Base-by-base conservation (phyloP, 64 coral and sea anemone species). In the Stylophora pistillata region DNA sequence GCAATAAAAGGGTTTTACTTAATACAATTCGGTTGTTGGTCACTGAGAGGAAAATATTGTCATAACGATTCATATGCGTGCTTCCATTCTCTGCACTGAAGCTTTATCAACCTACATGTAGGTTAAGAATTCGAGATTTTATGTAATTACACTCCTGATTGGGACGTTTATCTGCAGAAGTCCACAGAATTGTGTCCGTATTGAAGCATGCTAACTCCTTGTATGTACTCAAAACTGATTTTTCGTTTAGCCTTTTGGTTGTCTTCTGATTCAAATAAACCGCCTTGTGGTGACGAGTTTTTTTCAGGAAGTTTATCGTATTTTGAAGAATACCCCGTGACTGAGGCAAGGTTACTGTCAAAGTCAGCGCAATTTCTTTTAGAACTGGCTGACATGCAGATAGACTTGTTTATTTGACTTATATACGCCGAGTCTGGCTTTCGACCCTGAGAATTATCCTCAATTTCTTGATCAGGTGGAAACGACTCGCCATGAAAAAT, bases 201-300 rank as follows among this genome's bases (percentile, higher is more conserved):
- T 25, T 68, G 64, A 23, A 84, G 34, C 80, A 53, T 84, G 27
- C 80, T 84, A 25, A 84, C 37, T 3, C 69, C 80, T n/a, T 70
- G 60, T 69, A 84, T 84, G 33, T 84, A 84, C 33, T 84, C 80
- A 84, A 84, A 84, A 34, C 80, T 84, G 20, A 53, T 60, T 84
- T 84, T 84, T 26, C 80, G 18, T 69, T 84, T 84, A 1, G 80
- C 80, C 53, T 68, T 33, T 84, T n/a, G 27, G 31, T 54, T 65
- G 23, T 10, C 30, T 53, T 84, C 12, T 52, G 80, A 70, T 26
- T 60, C 16, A 53, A 84, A 84, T 0, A 84, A 84, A 53, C 41
- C 30, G 0, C 58, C 33, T 7, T 4, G 20, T 6, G 31, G 13
- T 2, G 4, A 21, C 21, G 32, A 5, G 13, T 84, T 37, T 23